These are phyloP conservation scores for Henricia sp. DNA, from an alignment of 53 echinoderm and acorn worm genomes.

Conservation along the genomic window DNA sequence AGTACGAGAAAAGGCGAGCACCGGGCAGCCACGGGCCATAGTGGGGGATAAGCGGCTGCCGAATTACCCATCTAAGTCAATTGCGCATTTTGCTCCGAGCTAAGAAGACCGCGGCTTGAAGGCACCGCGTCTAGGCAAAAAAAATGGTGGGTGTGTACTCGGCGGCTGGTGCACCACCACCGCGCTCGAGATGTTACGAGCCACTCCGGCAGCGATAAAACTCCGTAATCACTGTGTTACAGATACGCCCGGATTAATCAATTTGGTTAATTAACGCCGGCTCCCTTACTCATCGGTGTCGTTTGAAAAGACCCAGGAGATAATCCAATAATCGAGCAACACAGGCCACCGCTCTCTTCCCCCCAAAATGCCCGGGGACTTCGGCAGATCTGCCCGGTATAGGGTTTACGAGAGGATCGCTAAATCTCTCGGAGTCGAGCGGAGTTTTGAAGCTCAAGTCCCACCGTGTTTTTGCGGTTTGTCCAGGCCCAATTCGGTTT, in stretches of 20 bases:
- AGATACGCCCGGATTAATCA: conserved; percentile 70
- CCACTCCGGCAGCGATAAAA: conserved; percentile 63
- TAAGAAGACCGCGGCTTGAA: not conserved
- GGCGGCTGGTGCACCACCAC: conserved; percentile 2
- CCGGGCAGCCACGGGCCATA: conserved; percentile 54
- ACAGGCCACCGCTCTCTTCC: conserved; percentile 45
- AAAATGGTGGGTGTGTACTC: not conserved
- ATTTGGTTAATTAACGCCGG: conserved; percentile 71
- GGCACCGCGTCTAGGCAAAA: conserved; percentile 11
- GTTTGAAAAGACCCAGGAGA: conserved; percentile 53
- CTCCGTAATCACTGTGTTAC: conserved; percentile 69
- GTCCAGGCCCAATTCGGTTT: not conserved
- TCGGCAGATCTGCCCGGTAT: too few relatives aligned
- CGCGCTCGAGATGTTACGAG: conserved; percentile 45
- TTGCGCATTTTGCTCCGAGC: conserved; percentile 59
- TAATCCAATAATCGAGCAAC: conserved; percentile 67
- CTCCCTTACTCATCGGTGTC: conserved; percentile 61
- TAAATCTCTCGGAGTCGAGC: not conserved
- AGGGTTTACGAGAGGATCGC: not conserved
- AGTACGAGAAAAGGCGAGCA: conserved; percentile 32
- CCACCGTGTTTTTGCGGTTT: conserved; percentile 13
- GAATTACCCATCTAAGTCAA: conserved; percentile 59
- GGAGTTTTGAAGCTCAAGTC: not conserved
- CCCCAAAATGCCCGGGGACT: conserved; percentile 2
- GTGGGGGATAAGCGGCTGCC: conserved; percentile 31